These are phyloP conservation scores for Donacobius atricapilla DNA, from an alignment of 2,113 vertebrate species.

Conservation along the genomic window DNA sequence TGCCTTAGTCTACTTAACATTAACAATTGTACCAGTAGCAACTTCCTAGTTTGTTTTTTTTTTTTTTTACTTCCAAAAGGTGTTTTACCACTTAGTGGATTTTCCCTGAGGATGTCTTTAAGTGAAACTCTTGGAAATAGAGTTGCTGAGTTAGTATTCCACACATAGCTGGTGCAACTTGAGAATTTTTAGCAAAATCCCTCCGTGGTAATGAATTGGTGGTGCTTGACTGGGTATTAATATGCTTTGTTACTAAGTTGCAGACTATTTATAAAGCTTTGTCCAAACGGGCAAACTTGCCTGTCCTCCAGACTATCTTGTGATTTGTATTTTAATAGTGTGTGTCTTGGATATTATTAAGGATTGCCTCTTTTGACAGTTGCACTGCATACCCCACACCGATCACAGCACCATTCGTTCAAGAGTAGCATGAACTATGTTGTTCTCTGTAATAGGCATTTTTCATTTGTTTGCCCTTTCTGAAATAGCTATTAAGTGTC, in stretches of 20 bases:
- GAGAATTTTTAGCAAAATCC: not conserved
- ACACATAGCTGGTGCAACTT: not conserved
- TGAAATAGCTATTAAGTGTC: not conserved
- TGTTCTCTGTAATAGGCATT: not conserved
- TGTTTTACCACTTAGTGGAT: not conserved
- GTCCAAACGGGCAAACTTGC: constrained; percentile 19
- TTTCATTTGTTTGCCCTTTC: not conserved
- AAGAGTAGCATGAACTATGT: not conserved
- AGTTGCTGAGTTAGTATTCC: not conserved
- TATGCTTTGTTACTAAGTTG: constrained; percentile 38
- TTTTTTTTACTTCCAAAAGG: not conserved
- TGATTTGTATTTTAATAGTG: constrained; percentile 54
- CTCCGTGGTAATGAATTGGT: not conserved
- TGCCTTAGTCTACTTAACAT: not conserved
- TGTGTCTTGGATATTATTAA: constrained; percentile 35
- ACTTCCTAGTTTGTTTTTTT: not conserved
- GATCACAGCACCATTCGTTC: not conserved
- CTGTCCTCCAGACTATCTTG: constrained; percentile 42
- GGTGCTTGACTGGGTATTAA: constrained; percentile 7
- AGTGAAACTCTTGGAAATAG: not conserved
- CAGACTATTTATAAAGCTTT: constrained; percentile 59
- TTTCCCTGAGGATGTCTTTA: not conserved
- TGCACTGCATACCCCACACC: not conserved
- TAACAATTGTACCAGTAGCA: not conserved
- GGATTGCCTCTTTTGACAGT: not conserved